Evolutionary conservation across 92 coral and sea anemone species (phyloP).

Genomic region (Siderastrea siderea): DNA sequence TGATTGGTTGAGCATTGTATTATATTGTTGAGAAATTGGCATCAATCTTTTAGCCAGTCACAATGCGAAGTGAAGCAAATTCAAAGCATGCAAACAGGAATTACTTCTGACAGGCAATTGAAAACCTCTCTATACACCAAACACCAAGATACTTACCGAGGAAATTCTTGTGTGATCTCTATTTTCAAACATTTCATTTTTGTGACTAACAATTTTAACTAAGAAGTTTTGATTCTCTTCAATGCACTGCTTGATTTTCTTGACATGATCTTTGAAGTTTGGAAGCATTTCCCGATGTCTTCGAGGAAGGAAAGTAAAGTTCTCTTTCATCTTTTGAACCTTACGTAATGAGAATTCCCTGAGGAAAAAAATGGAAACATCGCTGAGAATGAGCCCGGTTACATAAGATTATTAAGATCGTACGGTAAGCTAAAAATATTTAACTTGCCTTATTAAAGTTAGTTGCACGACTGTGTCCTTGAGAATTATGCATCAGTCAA

Average conservation of each 20-base stretch:
- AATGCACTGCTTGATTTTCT: constrained; percentile 75
- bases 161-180: constrained; percentile 51
- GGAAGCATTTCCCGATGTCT: constrained; percentile 88
- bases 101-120: too few species aligned
- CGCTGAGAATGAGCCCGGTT: not conserved
- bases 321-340: constrained; percentile 70
- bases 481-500: too few species aligned
- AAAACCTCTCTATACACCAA: not conserved
- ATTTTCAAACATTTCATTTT: constrained; percentile 92
- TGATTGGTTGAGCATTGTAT: too few species aligned
- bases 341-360: constrained; percentile 81
- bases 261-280: constrained; percentile 72
- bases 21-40: too few species aligned
- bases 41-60: too few species aligned
- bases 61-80: too few species aligned
- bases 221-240: constrained; percentile 88
- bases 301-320: constrained; percentile 68
- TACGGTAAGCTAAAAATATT: too few species aligned
- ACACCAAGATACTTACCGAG: not conserved
- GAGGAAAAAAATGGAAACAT: not conserved
- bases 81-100: too few species aligned
- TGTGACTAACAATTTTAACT: constrained; percentile 75
- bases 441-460: not conserved
- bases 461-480: not conserved
- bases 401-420: too few species aligned